Evolutionary conservation across 2,113 vertebrate genomes (phyloP), one percentile per base, ranked within the genome.

Genomic region (Entosphenus tridentatus): DNA sequence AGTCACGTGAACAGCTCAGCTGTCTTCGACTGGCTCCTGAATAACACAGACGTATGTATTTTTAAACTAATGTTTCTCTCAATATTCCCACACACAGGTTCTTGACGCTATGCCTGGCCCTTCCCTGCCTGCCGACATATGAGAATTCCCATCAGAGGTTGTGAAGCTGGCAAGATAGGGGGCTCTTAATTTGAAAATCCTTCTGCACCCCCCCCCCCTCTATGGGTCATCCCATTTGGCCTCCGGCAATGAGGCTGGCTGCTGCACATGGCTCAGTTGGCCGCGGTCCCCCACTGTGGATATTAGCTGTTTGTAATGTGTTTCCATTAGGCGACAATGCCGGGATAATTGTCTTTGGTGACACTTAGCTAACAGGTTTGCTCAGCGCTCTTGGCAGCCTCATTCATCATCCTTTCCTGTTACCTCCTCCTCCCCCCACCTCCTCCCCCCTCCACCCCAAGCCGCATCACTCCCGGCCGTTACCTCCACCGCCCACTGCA

Each of bases 361-460:
- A 88, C 85, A 87, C 88, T 90, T 91, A 93, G 87, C 88, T 86
- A 86, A 87, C 87, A 87, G 86, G 88, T 88, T 89, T 87, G 83
- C 87, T 85, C 85, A 85, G 82, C 80, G 81, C 85, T 89, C 86
- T 88, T 85, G 87, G 87, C 87, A 89, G 82, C 83, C 74, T 73
- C 85, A 95, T 93, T 85, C 81, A 86, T 95, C 91, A 88, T 82
- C 77, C 79, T 81, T 78, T 81, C 78, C 79, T 21, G 62, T 21
- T 21, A n/a, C 21, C 62, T 21, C 21, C 14, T 65, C 18, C 21
- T 65, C 62, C n/a, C 62, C 62, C 62, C n/a, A 65, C 39, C 39
- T 39, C 39, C 39, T 39, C 39, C 39, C 39, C 39, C 3, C 39
- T 7, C 39, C 18, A 2, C 39, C 39, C 39, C 39, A 39, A 5